Base-by-base conservation (phyloP, 53 echinoderm and acorn worm genomes). In the Luidia sarsii region DNA sequence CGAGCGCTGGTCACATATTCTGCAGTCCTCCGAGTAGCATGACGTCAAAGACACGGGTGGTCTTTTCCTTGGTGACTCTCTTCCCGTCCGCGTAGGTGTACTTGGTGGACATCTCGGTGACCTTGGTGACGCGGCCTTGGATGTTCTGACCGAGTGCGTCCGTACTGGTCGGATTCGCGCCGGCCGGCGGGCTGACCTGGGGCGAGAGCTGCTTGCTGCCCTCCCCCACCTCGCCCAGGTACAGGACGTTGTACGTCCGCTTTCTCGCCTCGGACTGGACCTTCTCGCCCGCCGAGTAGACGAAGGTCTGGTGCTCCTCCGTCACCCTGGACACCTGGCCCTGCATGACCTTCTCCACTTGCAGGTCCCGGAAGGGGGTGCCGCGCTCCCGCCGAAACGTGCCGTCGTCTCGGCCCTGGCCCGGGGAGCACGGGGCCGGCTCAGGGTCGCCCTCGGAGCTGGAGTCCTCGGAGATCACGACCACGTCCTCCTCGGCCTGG, bases 261-360 rank as follows among this genome's bases (percentile, higher is more conserved):
- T 41, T 67, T 45, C 46, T 41, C 18, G 36, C 43, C 67, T 67
- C 67, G 2, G 67, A 14, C 18, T 29, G 23, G 45, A 39, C 25
- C 20, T 67, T 67, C 45, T 67, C 45, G 25, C 67, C 45, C 25
- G 25, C 22, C 11, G 67, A 43, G 28, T 67, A 67, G 45, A 67
- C 27, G 67, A 37, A 67, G 3, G 45, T 67, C 23, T 67, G 67
- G 67, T 67, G 67, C 46, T 67, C 43, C 45, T 67, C 67, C 0
- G 67, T 11, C 25, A 67, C 67, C 43, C 45, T 67, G 0, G 67
- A 35, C 43, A 67, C 67, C 3, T 67, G 67, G 0, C 67, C 67
- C 22, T 67, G 43, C 67, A 67, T 67, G 23, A 67, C 67, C 24
- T 39, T 67, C 67, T 67, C 67, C 21, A 45, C 35, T 8, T 67